Conservation (phyloP, 2,113 vertebrate species). For the Promerops cafer region DNA sequence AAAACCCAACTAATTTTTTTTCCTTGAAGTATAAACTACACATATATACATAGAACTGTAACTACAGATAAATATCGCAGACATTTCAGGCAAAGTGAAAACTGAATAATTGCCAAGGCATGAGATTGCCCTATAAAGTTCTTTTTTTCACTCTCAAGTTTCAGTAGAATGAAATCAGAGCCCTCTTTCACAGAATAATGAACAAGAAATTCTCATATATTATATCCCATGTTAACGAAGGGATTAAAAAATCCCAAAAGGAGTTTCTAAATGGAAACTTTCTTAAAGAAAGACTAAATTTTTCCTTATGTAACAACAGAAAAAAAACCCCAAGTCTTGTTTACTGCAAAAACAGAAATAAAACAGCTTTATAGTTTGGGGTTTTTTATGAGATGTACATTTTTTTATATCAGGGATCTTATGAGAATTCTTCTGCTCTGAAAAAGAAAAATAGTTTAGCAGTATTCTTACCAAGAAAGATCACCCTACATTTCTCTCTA, state of each 20-base stretch:
- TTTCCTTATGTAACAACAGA: background rate
- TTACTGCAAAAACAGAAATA: background rate
- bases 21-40: background rate
- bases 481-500: constrained; percentile 33
- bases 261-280: background rate
- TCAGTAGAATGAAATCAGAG: background rate
- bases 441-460: background rate
- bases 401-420: background rate
- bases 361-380: background rate
- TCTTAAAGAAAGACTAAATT: background rate
- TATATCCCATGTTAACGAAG: background rate
- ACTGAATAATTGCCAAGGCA: background rate
- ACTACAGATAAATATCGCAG: background rate
- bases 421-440: background rate
- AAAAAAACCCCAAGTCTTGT: background rate
- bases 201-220: background rate
- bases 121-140: background rate
- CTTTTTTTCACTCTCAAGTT: background rate
- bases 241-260: background rate
- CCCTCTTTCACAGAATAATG: background rate
- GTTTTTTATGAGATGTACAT: background rate
- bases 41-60: background rate
- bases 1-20: background rate
- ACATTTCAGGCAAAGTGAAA: background rate
- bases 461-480: background rate